Base-by-base conservation (phyloP, 2,797 vertebrate genomes). In the Chiroxiphia lanceolata region DNA sequence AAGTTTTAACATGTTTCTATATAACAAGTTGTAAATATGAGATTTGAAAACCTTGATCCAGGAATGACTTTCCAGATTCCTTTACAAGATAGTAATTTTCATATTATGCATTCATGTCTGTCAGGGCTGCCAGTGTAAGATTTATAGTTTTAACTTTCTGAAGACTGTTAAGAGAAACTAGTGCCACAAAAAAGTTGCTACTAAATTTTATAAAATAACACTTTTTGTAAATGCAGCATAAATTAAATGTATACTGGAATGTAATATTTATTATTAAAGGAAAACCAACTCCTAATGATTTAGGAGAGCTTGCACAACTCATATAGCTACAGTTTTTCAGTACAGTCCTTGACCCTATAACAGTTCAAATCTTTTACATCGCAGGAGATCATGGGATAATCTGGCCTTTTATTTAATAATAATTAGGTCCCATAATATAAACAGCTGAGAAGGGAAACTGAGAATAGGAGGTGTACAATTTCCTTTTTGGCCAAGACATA, bases 391-490 rank as follows among this genome's bases (percentile, higher is more conserved):
- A 27, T 77, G 33, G 26, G 14, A 19, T 88, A 72, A 67, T 85
- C 26, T 77, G 76, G 36, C 16, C 84, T 93, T 95, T 84, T 94
- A 70, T 93, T 77, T 85, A 76, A 67, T 51, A 59, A 75, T 89
- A 90, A 95, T 92, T 83, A 80, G 9, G 12, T 84, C 21, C 8
- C 16, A n/a, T 85, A 85, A 83, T 87, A 22, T 92, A 91, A 93
- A 82, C 56, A 87, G 22, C 51, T 92, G 54, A 90, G 67, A 61
- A 87, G 10, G 5, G 21, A 90, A 93, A 59, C 81, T 60, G 80
- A 93, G 75, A 95, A 85, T 80, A 78, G 71, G 84, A 87, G 77
- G 47, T 92, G 92, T 90, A 93, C 71, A 86, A 90, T 95, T 97
- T 96, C 93, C 86, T 93, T 87, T 95, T 79, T 95, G 83, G 54